Percentiles rank a stretch among this genome's conserved stretches.
Evolutionary conservation across 1,140 invertebrate species (phyloP).

Genomic region (Sitobion miscanthi): DNA sequence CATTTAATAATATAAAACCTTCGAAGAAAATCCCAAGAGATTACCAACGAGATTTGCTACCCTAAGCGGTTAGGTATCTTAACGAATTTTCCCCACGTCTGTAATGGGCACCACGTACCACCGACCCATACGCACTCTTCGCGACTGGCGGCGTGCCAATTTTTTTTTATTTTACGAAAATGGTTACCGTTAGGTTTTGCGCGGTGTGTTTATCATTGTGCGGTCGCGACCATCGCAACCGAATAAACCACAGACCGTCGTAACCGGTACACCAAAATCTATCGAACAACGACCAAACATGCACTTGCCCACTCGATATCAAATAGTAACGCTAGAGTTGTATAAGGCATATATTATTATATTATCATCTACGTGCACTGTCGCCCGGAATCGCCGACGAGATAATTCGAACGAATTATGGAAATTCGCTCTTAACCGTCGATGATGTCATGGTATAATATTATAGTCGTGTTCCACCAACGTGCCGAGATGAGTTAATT

Average conservation of each 20-base stretch:
- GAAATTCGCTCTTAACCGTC: not conserved
- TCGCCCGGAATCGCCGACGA: not conserved
- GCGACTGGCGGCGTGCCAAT: not conserved
- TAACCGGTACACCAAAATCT: not conserved
- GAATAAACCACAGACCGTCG: not conserved
- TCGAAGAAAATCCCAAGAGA: not conserved
- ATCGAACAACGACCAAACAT: not conserved
- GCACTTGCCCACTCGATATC: too few relatives aligned
- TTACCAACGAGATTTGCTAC: not conserved
- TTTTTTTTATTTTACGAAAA: not conserved
- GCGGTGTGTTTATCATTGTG: too few relatives aligned
- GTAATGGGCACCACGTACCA: not conserved
- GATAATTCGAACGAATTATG: not conserved
- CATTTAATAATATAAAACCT: not conserved
- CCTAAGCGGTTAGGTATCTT: not conserved
- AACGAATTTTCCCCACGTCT: not conserved
- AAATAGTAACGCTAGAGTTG: too few relatives aligned
- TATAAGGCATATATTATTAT: too few relatives aligned
- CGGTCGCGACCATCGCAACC: not conserved
- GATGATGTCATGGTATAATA: too few relatives aligned
- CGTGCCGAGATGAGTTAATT: not conserved
- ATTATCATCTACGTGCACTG: too few relatives aligned
- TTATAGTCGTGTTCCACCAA: not conserved
- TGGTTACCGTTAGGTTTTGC: not conserved
- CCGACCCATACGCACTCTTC: not conserved